Conservation (phyloP, 2,888 invertebrate species). For the Hypsopygia costalis region DNA sequence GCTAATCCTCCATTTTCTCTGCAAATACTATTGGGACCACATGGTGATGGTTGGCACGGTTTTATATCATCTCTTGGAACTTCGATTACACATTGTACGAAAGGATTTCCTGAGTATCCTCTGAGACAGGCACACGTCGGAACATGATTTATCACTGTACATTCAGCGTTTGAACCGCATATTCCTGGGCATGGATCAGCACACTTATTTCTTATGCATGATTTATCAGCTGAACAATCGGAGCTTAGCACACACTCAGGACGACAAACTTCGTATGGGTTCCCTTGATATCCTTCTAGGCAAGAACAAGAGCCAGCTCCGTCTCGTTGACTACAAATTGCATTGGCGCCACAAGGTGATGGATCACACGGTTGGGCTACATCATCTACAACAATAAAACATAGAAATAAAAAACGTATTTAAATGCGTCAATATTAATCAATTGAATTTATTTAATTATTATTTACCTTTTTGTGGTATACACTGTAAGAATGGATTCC, state of each 20-base stretch:
- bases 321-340: conserved; percentile 87
- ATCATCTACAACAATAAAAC: conserved; percentile 63
- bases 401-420: background rate
- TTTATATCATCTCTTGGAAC: conserved; percentile 57
- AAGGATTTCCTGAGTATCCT: conserved; percentile 88
- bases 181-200: conserved; percentile 92
- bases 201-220: conserved; percentile 92
- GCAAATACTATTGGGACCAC: conserved; percentile 89
- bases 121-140: conserved; percentile 90
- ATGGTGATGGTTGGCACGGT: conserved; percentile 88
- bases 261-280: conserved; percentile 92
- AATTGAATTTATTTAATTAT: conserved; percentile 6
- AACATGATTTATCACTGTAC: conserved; percentile 91
- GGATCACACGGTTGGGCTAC: conserved; percentile 89
- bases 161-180: conserved; percentile 91
- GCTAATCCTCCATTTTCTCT: conserved; percentile 86
- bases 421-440: conserved; percentile 1
- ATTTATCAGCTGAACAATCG: conserved; percentile 90
- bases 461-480: conserved; percentile 75
- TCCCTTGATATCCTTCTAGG: conserved; percentile 89
- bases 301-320: conserved; percentile 91
- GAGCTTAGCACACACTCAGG: conserved; percentile 93
- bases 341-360: conserved; percentile 93
- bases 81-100: conserved; percentile 57
- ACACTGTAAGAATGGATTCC: conserved; percentile 92